phyloP scores from a whole-genome alignment of 2,113 vertebrate species.

The Herpailurus yagouaroundi region DNA sequence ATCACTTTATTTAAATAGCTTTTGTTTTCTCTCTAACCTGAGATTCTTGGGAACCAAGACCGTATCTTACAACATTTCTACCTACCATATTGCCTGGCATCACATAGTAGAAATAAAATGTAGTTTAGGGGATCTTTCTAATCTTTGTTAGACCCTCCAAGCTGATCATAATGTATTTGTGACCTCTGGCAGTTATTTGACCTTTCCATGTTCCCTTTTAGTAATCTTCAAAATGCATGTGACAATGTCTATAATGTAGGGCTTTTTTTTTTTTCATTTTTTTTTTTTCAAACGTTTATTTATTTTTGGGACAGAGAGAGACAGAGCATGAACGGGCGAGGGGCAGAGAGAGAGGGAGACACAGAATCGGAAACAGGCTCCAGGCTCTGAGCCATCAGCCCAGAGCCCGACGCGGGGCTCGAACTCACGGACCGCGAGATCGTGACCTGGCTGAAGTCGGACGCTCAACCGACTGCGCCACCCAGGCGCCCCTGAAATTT shows the following conservation, averaged over 20 bases:
- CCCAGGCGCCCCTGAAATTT: not conserved
- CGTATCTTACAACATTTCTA: not conserved
- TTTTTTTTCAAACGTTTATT: too few species aligned
- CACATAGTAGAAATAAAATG: conserved; percentile 1
- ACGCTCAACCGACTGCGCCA: too few species aligned
- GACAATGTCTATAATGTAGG: not conserved
- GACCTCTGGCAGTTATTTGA: not conserved
- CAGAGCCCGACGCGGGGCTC: too few species aligned
- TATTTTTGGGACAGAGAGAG: too few species aligned
- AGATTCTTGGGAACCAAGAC: conserved; percentile 7
- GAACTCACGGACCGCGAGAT: too few species aligned
- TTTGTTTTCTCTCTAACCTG: not conserved
- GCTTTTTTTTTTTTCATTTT: not conserved
- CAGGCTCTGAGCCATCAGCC: too few species aligned
- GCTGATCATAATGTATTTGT: not conserved
- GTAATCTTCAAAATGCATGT: conserved; percentile 6
- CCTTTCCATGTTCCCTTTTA: not conserved
- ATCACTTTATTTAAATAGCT: not conserved
- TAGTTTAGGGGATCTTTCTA: not conserved
- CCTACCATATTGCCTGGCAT: not conserved
- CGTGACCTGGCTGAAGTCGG: too few species aligned
- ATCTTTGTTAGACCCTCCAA: not conserved
- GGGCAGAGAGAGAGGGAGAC: too few species aligned
- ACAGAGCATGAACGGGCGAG: too few species aligned
- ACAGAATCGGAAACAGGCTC: too few species aligned